Evolutionary conservation across 2,113 vertebrate species (phyloP), one percentile per base, ranked within the genome.

Genomic region (Ondatra zibethicus): DNA sequence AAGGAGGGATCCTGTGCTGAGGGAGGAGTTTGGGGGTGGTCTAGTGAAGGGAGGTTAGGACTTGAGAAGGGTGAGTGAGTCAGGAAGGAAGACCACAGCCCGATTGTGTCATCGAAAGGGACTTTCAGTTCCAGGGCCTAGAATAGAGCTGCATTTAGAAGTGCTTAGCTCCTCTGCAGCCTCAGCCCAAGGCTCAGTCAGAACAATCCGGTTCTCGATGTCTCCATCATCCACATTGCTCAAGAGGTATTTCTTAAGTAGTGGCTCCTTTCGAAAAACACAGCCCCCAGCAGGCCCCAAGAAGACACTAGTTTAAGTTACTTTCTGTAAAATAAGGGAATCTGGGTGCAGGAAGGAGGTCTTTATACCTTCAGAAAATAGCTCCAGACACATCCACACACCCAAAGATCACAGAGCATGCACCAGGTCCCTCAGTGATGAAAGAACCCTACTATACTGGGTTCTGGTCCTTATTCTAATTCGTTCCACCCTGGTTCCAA

Each of bases 81-180:
- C 88, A 52, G 33, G 66, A 65, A 65, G 75, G 13, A 65, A 95
- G 97, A 93, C 93, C 92, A 81, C 85, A 92, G 88, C 45, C 36
- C 2, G 73, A 70, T 50, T 29, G 73, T 52, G 86, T 96, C 93
- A 87, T 96, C 61, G 47, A 75, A 91, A 95, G 96, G 82, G 81
- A 98, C 98, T 97, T 97, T 97, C 96, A 88, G 94, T 98, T 97
- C 97, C 94, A 96, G 96, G 94, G 61, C 91, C 92, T 93, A 97
- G 94, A 98, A 98, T 93, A 97, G 96, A 92, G 91, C 47, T 47
- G 78, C 72, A 58, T 94, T 12, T 68, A 5, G 21, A 70, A 73
- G 36, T 29, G 36, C 39, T 23, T 23, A 70, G 36, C 47, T 70
- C 33, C 87, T 88, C 84, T 13, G 29, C 4, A 42, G 42, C 23